These are phyloP conservation scores for Sebastiscus albofasciatus DNA, from an alignment of 2,797 vertebrate species.

Conservation along the genomic window DNA sequence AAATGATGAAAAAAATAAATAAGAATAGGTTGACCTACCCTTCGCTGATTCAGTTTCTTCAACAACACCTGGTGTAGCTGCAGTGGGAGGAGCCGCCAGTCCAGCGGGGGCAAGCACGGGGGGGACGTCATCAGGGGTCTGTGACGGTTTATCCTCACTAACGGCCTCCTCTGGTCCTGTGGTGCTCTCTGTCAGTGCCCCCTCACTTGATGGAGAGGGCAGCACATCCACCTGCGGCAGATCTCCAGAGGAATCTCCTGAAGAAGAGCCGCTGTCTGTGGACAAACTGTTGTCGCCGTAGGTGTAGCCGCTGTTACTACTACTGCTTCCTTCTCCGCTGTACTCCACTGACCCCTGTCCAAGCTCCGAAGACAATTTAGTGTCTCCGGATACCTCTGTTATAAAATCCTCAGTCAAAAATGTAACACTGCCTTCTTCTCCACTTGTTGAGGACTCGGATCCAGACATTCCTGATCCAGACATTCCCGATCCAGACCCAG, in stretches of 20 bases:
- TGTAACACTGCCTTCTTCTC: constrained; percentile 68
- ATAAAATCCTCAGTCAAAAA: constrained; percentile 82
- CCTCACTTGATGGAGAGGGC: constrained; percentile 70
- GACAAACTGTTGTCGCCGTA: constrained; percentile 9
- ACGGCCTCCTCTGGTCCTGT: constrained; percentile 66
- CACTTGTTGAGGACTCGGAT: constrained; percentile 70
- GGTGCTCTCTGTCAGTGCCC: constrained; percentile 59
- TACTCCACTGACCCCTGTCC: constrained; percentile 79
- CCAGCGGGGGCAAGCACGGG: constrained; percentile 43
- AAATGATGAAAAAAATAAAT: not conserved
- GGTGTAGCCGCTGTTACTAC: constrained; percentile 69
- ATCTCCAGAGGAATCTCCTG: constrained; percentile 68
- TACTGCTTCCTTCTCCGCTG: constrained; percentile 64
- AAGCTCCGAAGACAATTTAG: constrained; percentile 78
- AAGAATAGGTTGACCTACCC: constrained; percentile 74
- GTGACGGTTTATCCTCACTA: constrained; percentile 59
- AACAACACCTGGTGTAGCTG: constrained; percentile 36
- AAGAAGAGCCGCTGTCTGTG: constrained; percentile 63
- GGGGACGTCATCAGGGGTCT: constrained; percentile 44
- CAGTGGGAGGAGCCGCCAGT: constrained; percentile 46
- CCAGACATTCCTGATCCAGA: constrained; percentile 59
- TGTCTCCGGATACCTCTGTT: constrained; percentile 74
- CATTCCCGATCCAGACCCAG: constrained; percentile 80
- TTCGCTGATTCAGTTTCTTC: constrained; percentile 37
- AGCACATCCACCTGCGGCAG: constrained; percentile 54